Base-by-base conservation (phyloP, 2,888 invertebrate species). In the Pecten maximus region DNA sequence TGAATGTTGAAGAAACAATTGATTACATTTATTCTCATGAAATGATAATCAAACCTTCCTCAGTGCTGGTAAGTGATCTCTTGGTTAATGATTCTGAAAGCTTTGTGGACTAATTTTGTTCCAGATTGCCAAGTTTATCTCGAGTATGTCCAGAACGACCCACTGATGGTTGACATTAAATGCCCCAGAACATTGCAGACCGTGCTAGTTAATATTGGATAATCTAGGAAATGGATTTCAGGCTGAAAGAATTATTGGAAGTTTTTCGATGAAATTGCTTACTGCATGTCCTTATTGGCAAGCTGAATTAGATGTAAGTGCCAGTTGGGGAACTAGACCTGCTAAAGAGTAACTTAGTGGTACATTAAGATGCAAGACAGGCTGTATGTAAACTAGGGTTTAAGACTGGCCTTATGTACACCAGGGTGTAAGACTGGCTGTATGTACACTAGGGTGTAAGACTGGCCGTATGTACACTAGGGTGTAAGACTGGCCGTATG, bases 171-270 rank as follows among this genome's bases (percentile, higher is more conserved):
- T 74, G 74, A 35, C 74, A 74, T 74, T 74, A 74, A 74, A 10
- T 35, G 74, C 74, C 35, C 35, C 2, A 35, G 74, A 74, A 74
- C 74, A 4, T 74, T 74, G 74, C 74, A 74, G 74, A 74, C 74
- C 74, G 28, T 28, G 35, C 74, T 15, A 74, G 35, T 74, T 74
- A 74, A 74, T 74, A 35, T 74, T 35, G 35, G 16, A 74, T 74
- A 74, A 74, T 74, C 74, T 74, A 74, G 28, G 74, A 74, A 74
- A 74, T 74, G 74, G 74, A 35, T 74, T 74, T 74, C 35, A 74
- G 74, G 35, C 35, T 54, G 74, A 74, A 74, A 74, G 74, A 74
- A 6, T 74, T 74, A 74, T 74, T 74, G 35, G 74, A 74, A 10
- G 74, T 74, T 74, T 74, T 74, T 28, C 28, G 35, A 6, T 74